Conservation (phyloP, 2,113 vertebrate species). For the Eublepharis macularius region DNA sequence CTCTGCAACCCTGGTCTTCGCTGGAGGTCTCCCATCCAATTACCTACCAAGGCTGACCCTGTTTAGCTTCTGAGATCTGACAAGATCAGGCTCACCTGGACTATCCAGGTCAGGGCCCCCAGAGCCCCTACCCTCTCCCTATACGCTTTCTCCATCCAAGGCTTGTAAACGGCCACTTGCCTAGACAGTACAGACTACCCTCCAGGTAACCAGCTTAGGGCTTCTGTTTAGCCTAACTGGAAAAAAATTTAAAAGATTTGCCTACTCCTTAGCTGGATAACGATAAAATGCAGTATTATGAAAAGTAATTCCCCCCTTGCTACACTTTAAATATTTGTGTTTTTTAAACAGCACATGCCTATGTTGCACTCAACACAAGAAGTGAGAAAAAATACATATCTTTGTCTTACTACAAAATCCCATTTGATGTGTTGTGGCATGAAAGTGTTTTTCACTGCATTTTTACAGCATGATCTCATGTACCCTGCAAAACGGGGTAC, state of each 20-base stretch:
- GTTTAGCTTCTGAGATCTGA: too few relatives aligned
- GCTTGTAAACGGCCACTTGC: background rate
- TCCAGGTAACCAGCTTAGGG: too few relatives aligned
- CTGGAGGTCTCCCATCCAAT: too few relatives aligned
- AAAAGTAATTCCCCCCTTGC: background rate
- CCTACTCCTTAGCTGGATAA: background rate
- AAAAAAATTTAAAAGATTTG: background rate
- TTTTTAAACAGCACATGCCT: background rate
- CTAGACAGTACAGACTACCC: too few relatives aligned
- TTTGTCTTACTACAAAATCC: constrained; percentile 87
- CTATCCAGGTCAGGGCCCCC: too few relatives aligned
- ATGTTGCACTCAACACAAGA: constrained; percentile 53
- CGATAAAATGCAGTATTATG: background rate
- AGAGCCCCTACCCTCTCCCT: too few relatives aligned
- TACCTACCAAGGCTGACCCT: too few relatives aligned
- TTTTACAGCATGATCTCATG: constrained; percentile 93
- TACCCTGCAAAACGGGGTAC: constrained; percentile 80
- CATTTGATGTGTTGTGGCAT: constrained; percentile 91
- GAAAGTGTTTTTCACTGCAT: constrained; percentile 96
- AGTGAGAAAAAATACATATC: constrained; percentile 66
- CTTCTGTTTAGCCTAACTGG: too few relatives aligned
- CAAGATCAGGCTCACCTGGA: too few relatives aligned
- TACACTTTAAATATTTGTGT: background rate
- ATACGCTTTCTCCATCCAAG: background rate
- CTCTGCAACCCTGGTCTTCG: too few relatives aligned